Evolutionary conservation across 2,888 invertebrate species (phyloP), one percentile per base, ranked within the genome.

Genomic region (Allacma fusca): DNA sequence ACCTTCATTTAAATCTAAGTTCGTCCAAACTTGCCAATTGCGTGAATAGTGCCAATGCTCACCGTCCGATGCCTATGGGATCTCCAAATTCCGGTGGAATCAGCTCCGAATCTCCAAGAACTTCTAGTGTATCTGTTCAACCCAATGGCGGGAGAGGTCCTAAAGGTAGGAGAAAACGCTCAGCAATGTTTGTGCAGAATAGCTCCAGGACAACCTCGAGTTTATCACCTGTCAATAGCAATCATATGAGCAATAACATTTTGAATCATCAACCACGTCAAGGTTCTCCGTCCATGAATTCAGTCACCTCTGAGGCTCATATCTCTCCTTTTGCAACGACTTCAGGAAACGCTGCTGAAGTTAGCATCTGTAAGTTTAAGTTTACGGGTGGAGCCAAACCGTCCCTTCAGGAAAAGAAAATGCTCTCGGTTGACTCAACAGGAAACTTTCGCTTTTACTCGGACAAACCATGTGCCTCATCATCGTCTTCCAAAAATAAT

Each of bases 331-430:
- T 74, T 74, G 74, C 74, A 0, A 64, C 74, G 13, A 34, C 75
- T 12, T 26, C 68, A 0, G 21, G 73, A 84, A 90, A 87, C 79
- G 92, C 91, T 83, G 90, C 91, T 7, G 85, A 87, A 81, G 95
- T 94, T 62, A 93, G 93, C 86, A 96, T 96, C 85, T 96, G 96
- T 86, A 96, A 96, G 87, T 96, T 96, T 86, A 96, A 96, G 86
- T 95, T 96, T 86, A 95, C 95, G 0, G 95, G 95, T 0, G 96
- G 96, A 0, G 94, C 94, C 0, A 94, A 94, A 82, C 96, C 96
- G 0, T 92, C 92, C 78, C 86, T 96, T 69, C 94, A 96, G 86
- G 95, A 96, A 85, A 96, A 96, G 87, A 96, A 96, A 87, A 95
- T 95, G 91, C 89, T 96, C 0, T 94, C 94, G 0, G 94, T 96